phyloP scores from a whole-genome alignment of 2,888 invertebrate genomes.

The Plagodis dolabraria region DNA sequence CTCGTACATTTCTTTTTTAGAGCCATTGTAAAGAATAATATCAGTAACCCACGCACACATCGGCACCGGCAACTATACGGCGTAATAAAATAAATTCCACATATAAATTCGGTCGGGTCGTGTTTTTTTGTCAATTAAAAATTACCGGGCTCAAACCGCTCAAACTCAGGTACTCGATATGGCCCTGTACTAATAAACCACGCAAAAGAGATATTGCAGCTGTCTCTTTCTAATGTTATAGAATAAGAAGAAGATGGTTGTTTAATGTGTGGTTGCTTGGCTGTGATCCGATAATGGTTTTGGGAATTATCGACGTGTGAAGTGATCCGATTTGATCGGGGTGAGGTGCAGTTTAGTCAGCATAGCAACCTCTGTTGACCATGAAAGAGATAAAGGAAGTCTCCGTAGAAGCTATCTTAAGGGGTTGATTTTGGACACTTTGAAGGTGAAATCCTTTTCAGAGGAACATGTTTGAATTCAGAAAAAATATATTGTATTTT shows the following conservation, averaged over 20 bases:
- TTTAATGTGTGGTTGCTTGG: constrained; percentile 9
- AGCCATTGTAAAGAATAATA: constrained; percentile 56
- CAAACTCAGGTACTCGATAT: constrained; percentile 72
- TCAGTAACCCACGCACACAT: constrained; percentile 63
- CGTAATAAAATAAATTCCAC: constrained; percentile 81
- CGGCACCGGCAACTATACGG: constrained; percentile 50
- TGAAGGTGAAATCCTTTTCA: no score
- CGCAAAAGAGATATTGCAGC: constrained; percentile 30
- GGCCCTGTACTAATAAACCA: constrained; percentile 39
- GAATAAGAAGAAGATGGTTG: constrained; percentile 29
- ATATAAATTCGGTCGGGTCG: constrained; percentile 72
- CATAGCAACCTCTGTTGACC: neutral
- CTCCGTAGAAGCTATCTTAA: neutral
- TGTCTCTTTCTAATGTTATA: constrained; percentile 36
- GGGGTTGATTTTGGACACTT: no score
- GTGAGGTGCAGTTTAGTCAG: neutral
- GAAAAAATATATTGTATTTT: no score
- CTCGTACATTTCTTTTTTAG: constrained; percentile 45
- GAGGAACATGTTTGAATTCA: no score
- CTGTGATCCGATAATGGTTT: constrained; percentile 35
- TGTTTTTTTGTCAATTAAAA: constrained; percentile 83
- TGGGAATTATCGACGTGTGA: constrained; percentile 38
- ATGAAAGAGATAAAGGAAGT: neutral
- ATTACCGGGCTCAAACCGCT: constrained; percentile 61
- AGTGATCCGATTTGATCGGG: constrained; percentile 33